Evolutionary conservation across 2,888 invertebrate species (phyloP), one percentile per base, ranked within the genome.

Genomic region (Drosophila niveifrons): DNA sequence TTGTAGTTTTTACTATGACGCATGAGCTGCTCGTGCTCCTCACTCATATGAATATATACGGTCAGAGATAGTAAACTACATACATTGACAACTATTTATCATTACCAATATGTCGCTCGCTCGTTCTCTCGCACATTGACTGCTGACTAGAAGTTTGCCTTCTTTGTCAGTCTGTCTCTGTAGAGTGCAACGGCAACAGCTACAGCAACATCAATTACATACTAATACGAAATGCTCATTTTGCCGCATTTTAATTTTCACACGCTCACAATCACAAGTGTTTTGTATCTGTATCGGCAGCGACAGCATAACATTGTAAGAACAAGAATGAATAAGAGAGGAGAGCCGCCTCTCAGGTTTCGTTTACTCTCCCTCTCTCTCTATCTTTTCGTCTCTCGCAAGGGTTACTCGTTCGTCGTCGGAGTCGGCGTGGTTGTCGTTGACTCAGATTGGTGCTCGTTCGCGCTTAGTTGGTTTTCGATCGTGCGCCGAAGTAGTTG

Each of bases 401-500:
- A 23, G 29, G 7, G 28, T 62, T 46, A 43, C 44, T 47, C 56
- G 64, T 48, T 48, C 44, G 17, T 61, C 28, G 48, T 58, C 29
- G 39, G 23, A 23, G 23, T 43, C 11, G 31, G 29, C 28, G 34
- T 53, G 48, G 50, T 53, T 53, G 36, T 43, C 41, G 48, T 41
- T 51, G 55, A 50, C 62, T 66, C 31, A 52, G 50, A 48, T 71
- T 71, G 57, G 53, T 41, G 53, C 11, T 47, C 48, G 47, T 52
- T 69, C 36, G 39, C 58, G 51, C 58, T 70, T 73, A 87, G 90
- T 90, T 81, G 75, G 77, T 81, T 81, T 90, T 82, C 67, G 84
- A 84, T 89, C 90, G 90, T 82, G 86, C 73, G 78, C 75, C 82
- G 78, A 64, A 82, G 78, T 84, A 75, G 90, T 86, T 78, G 86